These are phyloP conservation scores for Octodonta nipae DNA, from an alignment of 2,888 invertebrate genomes.

Conservation along the genomic window DNA sequence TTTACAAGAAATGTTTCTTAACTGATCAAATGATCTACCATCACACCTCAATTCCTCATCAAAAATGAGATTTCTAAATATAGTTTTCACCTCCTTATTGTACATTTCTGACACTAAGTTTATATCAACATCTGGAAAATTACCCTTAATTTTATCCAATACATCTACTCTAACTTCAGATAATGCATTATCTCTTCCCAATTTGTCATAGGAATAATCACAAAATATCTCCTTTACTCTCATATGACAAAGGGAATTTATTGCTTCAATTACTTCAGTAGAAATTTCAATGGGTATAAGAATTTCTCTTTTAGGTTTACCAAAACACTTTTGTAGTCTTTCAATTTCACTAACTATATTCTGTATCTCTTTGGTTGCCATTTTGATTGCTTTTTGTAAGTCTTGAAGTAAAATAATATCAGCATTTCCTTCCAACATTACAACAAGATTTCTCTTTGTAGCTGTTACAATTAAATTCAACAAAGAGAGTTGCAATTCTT, in stretches of 20 bases:
- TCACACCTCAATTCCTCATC: conserved; percentile 70
- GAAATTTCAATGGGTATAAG: conserved; percentile 36
- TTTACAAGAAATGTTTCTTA: conserved; percentile 75
- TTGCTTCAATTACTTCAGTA: conserved; percentile 46
- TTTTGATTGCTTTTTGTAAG: conserved; percentile 74
- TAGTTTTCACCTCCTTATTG: conserved; percentile 43
- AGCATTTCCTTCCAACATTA: conserved; percentile 78
- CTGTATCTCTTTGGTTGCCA: conserved; percentile 70
- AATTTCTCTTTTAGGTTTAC: conserved; percentile 58
- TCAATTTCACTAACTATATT: conserved; percentile 60
- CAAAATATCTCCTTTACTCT: conserved; percentile 68
- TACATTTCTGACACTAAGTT: conserved; percentile 43
- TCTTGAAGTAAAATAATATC: conserved; percentile 64
- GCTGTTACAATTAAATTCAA: conserved; percentile 81
- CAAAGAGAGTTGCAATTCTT: conserved; percentile 59
- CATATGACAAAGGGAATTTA: conserved; percentile 54
- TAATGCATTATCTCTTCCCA: conserved; percentile 69
- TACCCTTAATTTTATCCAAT: conserved; percentile 53
- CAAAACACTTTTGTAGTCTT: conserved; percentile 51
- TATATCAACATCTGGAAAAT: conserved; percentile 43
- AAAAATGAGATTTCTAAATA: conserved; percentile 69
- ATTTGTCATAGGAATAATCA: conserved; percentile 67
- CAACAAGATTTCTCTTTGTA: conserved; percentile 60
- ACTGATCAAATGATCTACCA: conserved; percentile 62
- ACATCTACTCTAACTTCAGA: conserved; percentile 55